Conservation (phyloP, 2,888 invertebrate species). For the Philhelius pedissequus region DNA sequence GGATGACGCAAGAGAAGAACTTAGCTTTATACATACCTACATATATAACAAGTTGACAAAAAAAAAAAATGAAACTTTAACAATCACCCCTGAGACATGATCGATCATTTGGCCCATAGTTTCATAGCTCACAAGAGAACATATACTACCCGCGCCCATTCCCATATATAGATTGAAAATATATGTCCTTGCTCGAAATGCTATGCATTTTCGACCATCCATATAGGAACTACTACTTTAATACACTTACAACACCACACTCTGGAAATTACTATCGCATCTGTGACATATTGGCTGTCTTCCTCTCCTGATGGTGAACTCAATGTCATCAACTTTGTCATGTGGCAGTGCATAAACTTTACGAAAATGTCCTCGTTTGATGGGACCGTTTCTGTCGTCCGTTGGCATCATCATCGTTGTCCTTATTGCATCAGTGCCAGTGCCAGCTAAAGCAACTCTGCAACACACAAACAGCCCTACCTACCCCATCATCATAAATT, state of each 20-base stretch:
- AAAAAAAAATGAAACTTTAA: neutral
- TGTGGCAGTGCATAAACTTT: slow-evolving; percentile 34
- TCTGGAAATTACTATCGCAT: slow-evolving; percentile 57
- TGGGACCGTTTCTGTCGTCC: slow-evolving; percentile 48
- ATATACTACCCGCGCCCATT: neutral
- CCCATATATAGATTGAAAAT: slow-evolving; percentile 12
- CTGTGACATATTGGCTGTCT: slow-evolving; percentile 55
- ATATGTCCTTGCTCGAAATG: neutral
- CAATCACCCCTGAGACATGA: neutral
- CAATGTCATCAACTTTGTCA: slow-evolving; percentile 55
- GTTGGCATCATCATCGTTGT: slow-evolving; percentile 64
- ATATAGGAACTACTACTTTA: neutral
- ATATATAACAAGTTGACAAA: neutral
- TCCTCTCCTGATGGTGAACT: slow-evolving; percentile 16
- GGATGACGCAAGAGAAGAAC: neutral
- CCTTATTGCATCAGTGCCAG: slow-evolving; percentile 41
- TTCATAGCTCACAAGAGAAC: neutral
- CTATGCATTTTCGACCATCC: neutral
- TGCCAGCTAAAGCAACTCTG: slow-evolving; percentile 6
- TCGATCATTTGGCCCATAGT: slow-evolving; percentile 10
- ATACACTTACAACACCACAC: slow-evolving; percentile 46
- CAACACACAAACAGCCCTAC: neutral
- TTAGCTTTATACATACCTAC: too few species aligned
- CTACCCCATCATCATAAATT: slow-evolving; percentile 61
- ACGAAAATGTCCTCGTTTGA: slow-evolving; percentile 40